Evolutionary conservation across 2,113 vertebrate species (phyloP), one percentile per base, ranked within the genome.

Genomic region (Nibea albiflora): DNA sequence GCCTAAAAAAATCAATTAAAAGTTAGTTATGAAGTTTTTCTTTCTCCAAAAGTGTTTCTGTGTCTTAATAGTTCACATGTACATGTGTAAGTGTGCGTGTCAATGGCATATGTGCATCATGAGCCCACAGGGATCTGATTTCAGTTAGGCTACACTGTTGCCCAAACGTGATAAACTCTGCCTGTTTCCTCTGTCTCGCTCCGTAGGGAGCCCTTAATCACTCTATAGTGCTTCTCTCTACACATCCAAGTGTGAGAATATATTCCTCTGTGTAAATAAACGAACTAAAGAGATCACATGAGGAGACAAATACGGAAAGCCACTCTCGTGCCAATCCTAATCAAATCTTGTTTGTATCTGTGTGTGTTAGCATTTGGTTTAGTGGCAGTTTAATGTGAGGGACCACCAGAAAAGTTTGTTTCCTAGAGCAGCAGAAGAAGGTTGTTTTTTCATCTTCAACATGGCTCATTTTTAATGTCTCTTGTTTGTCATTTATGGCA

Each of bases 351-450:
- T 91, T 89, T 93, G 86, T 47, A 75, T 90, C 74, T 83, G 78
- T 88, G 87, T 88, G 87, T 86, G 85, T 89, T 88, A 80, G 79
- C 60, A 22, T 89, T 86, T 78, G 79, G 58, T 61, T 89, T 85
- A 83, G 83, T 85, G 70, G 75, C 78, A 62, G 76, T 83, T 88
- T 83, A 85, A 91, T 81, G 82, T 79, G 87, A 83, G 24, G 73
- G 90, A 92, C 91, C 92, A 92, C 92, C 92, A 88, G 86, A 93
- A 89, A 72, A 5, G 73, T 80, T 85, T 87, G 76, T 81, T 90
- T 92, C 91, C 81, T 60, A 69, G 85, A 92, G 88, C 49, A 78
- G 53, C 49, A 58, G 66, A 65, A 54, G 58, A 76, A 54, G 65
- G 24, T 62, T 72, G 49, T 71, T 83, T 87, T 74, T 85, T 84